Evolutionary conservation across 2,888 invertebrate species (phyloP), one percentile per base, ranked within the genome.

Genomic region (Caenorhabditis wallacei): DNA sequence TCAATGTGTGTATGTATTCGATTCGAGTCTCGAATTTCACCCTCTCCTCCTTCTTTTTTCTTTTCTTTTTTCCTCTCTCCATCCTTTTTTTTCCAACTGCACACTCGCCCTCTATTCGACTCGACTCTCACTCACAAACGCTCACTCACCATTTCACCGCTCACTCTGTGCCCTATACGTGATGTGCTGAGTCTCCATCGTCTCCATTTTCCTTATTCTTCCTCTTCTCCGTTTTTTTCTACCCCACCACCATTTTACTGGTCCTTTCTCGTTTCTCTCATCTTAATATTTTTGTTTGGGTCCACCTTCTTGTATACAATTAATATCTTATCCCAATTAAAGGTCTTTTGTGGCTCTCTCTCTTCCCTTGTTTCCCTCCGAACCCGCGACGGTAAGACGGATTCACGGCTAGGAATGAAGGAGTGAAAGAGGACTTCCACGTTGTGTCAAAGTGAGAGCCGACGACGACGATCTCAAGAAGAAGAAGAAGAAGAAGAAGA

Each of bases 21-120:
- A 75, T 75, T 75, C 75, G 75, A 56, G 56, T 75, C 75, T 75
- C 75, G 57, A 75, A 75, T 75, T 75, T 66, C 75, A 66, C 53
- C 74, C 74, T 43, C 74, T 64, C 46, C 53, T 43, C 43, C 20
- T 43, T 53, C 56, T 64, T 53, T 53, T 51, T 37, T 64, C 40
- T 37, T 64, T 56, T 64, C 48, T 53, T 37, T 43, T 16, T 24
- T 48, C 43, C 37, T 54, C 37, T 22, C 48, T 37, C 53, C 20
- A 53, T 37, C 53, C 18, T 66, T 48, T 69, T 43, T 57, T 66
- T 64, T n/a, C 71, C 72, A 46, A 40, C 59, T 46, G 63, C 79
- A 61, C 63, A 63, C 53, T 66, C 66, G 66, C 53, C 51, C 66
- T 66, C 66, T 66, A 43, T 61, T 43, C 61, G 26, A 61, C 53